Conservation (phyloP, 2,113 vertebrate species). For the Casuarius casuarius region DNA sequence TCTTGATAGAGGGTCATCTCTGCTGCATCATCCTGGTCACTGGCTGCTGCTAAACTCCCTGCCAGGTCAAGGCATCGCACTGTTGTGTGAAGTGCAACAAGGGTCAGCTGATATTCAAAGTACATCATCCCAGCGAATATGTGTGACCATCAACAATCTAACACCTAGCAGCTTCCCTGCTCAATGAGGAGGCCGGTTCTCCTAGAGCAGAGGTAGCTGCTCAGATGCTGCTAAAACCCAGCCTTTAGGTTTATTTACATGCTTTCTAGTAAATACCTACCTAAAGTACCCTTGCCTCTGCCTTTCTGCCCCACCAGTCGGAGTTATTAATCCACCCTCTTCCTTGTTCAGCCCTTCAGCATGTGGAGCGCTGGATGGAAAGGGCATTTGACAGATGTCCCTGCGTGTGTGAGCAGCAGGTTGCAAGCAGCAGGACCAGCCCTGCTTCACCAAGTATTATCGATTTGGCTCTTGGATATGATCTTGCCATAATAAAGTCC, state of each 20-base stretch:
- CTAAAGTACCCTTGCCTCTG: neutral
- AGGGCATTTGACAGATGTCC: neutral
- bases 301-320: neutral
- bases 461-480: neutral
- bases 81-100: neutral
- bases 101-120: neutral
- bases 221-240: neutral
- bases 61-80: neutral
- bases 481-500: neutral
- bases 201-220: rapidly evolving
- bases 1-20: neutral
- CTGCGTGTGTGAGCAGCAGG: neutral
- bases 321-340: neutral
- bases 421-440: neutral
- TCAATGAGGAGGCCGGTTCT: neutral
- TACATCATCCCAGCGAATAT: too few species aligned
- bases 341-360: neutral
- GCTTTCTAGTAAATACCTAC: too few species aligned
- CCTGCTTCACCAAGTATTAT: neutral
- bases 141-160: neutral
- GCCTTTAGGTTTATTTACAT: neutral
- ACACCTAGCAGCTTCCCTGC: neutral
- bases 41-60: neutral
- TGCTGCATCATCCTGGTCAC: neutral
- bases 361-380: neutral